Evolutionary conservation across 2,888 invertebrate genomes (phyloP).

Genomic region (Pyrgus malvae): DNA sequence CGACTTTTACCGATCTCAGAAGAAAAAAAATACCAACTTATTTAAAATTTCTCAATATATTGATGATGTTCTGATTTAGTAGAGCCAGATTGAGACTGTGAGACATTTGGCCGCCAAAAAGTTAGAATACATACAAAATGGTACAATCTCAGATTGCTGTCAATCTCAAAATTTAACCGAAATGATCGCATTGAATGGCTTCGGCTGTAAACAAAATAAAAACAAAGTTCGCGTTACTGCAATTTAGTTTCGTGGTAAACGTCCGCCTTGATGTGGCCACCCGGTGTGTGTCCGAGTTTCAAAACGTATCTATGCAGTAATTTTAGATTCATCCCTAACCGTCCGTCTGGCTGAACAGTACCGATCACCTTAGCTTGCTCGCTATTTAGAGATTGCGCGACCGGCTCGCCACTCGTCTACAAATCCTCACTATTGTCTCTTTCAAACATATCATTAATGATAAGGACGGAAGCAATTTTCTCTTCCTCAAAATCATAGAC

Average conservation of each 20-base stretch:
- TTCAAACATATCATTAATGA: neutral
- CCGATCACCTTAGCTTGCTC: constrained; percentile 56
- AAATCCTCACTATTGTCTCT: neutral
- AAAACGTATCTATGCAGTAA: constrained; percentile 47
- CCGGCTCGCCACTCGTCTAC: constrained; percentile 43
- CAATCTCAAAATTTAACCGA: too few species aligned
- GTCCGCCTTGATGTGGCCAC: constrained; percentile 27
- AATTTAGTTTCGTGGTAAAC: constrained; percentile 13
- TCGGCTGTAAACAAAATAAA: neutral
- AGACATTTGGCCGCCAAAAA: too few species aligned
- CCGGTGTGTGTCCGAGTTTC: constrained; percentile 38
- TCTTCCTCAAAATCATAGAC: neutral
- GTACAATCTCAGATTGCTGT: too few species aligned
- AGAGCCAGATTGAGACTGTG: too few species aligned
- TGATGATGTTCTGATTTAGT: too few species aligned
- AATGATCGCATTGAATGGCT: too few species aligned
- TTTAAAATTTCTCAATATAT: too few species aligned
- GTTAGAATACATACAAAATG: too few species aligned
- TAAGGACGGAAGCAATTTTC: constrained; percentile 1
- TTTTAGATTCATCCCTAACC: constrained; percentile 66
- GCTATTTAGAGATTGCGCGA: constrained; percentile 62
- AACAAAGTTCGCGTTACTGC: constrained; percentile 9
- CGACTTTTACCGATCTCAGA: too few species aligned
- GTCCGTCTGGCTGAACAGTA: constrained; percentile 61
- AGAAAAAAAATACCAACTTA: too few species aligned